Evolutionary conservation across 2,797 vertebrate species (phyloP), one percentile per base, ranked within the genome.

Genomic region (Oophaga sylvatica): DNA sequence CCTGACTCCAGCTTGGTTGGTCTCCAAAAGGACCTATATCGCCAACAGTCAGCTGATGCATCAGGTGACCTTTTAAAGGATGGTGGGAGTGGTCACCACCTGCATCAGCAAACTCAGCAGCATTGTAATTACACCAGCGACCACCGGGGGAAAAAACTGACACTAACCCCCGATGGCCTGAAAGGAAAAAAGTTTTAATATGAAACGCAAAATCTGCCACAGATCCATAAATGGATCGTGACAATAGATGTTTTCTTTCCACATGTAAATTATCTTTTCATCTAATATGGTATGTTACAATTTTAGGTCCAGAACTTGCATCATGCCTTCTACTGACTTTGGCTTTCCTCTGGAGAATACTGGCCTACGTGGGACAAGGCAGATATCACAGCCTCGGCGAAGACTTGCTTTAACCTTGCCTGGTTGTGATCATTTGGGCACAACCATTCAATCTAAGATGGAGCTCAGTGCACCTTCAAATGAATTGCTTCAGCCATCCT

Each of bases 381-480:
- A n/a, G 19, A 60, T 81, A 15, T 81, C 83, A 3, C 77, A 86
- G 7, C 71, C 88, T 79, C 84, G 87, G 1, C 35, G 80, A 56
- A 89, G 71, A 86, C 88, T 89, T 48, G 88, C 88, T 22, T 45
- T 89, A 53, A 89, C 84, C 17, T 82, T 89, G 65, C 88, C 88
- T 79, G 88, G 88, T 22, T 70, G 73, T 70, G 60, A 80, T 62
- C 67, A 19, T 35, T 48, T 71, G 15, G 77, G 13, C 16, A 62
- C 35, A 60, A 4, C 71, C 57, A 3, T 11, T 65, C 70, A 26
- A 16, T n/a, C 76, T 13, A 10, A 26, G 12, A 77, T 56, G 13
- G 15, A 78, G 16, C 26, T 35, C 20, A 56, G 56, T 41, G 75
- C 5, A 16, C 17, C 87, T 60, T 41, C 41, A 45, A 83, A 75